Conservation (phyloP, 2,888 invertebrate genomes). For the Lordiphosa andalusiaca region DNA sequence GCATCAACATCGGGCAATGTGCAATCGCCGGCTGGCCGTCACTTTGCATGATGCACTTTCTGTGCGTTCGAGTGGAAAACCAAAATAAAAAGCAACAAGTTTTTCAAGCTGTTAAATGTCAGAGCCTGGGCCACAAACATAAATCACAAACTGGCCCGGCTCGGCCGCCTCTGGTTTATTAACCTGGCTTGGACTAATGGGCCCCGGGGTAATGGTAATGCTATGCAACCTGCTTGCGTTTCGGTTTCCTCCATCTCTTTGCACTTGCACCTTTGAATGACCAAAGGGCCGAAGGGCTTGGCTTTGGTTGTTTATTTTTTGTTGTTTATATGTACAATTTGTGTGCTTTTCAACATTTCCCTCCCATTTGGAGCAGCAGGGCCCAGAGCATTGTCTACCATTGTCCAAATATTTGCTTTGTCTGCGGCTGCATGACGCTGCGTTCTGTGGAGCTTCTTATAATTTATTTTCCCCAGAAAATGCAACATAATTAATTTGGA, state of each 20-base stretch:
- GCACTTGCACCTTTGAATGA: constrained; percentile 67
- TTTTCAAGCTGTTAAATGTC: constrained; percentile 62
- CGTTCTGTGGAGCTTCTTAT: constrained; percentile 59
- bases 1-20: neutral
- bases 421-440: constrained; percentile 54
- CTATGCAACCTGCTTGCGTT: constrained; percentile 40
- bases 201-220: constrained; percentile 19
- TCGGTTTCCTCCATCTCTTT: constrained; percentile 1
- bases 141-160: constrained; percentile 55
- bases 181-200: constrained; percentile 58
- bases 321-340: constrained; percentile 30
- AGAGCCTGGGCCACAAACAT: constrained; percentile 59
- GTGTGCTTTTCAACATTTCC: constrained; percentile 36
- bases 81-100: constrained; percentile 49
- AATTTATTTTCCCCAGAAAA: constrained; percentile 52
- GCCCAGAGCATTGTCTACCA: constrained; percentile 55
- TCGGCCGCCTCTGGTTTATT: constrained; percentile 52
- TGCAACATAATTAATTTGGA: constrained; percentile 63
- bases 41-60: constrained; percentile 25
- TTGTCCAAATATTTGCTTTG: constrained; percentile 68
- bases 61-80: constrained; percentile 19
- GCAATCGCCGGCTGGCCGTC: constrained; percentile 2
- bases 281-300: constrained; percentile 20
- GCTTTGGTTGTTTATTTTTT: constrained; percentile 15
- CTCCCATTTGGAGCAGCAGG: constrained; percentile 40